Conservation (phyloP, 2,113 vertebrate species). For the Corythoichthys intestinalis region DNA sequence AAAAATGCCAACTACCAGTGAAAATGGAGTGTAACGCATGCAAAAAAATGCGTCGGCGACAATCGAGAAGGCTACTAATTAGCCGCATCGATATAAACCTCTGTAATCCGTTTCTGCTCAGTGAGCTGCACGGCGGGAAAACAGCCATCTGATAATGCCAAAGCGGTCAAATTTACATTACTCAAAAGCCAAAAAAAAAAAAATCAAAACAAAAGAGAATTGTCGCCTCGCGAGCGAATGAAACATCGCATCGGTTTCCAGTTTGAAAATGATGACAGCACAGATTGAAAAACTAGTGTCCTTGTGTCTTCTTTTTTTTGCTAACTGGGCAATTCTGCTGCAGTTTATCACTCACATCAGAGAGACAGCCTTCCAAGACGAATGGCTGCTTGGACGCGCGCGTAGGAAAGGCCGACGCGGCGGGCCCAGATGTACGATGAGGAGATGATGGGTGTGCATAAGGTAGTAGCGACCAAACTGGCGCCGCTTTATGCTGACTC, state of each 20-base stretch:
- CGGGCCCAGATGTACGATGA: conserved; percentile 54
- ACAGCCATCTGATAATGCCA: neutral
- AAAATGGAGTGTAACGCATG: neutral
- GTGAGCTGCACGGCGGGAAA: conserved; percentile 1
- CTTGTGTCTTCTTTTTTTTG: conserved; percentile 59
- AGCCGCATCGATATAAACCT: conserved; percentile 10
- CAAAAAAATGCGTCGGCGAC: conserved; percentile 1
- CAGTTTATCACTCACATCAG: conserved; percentile 76
- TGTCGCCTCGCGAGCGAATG: conserved; percentile 10
- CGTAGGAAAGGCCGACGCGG: conserved; percentile 58
- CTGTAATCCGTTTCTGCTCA: conserved; percentile 8
- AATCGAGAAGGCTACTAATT: conserved; percentile 5
- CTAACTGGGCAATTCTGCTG: conserved; percentile 71
- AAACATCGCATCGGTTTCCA: conserved; percentile 70
- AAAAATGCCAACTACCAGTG: neutral
- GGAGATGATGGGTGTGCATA: conserved; percentile 70
- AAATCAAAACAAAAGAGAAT: conserved; percentile 18
- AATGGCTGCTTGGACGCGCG: conserved; percentile 68
- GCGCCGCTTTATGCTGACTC: conserved; percentile 78
- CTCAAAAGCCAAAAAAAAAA: neutral
- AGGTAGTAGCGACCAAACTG: conserved; percentile 69
- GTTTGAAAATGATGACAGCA: conserved; percentile 69
- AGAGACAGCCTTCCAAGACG: conserved; percentile 71
- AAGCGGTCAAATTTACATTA: conserved; percentile 3
- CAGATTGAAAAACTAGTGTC: conserved; percentile 75